Conservation (phyloP, 2,888 invertebrate genomes). For the Epirrhoe alternata region DNA sequence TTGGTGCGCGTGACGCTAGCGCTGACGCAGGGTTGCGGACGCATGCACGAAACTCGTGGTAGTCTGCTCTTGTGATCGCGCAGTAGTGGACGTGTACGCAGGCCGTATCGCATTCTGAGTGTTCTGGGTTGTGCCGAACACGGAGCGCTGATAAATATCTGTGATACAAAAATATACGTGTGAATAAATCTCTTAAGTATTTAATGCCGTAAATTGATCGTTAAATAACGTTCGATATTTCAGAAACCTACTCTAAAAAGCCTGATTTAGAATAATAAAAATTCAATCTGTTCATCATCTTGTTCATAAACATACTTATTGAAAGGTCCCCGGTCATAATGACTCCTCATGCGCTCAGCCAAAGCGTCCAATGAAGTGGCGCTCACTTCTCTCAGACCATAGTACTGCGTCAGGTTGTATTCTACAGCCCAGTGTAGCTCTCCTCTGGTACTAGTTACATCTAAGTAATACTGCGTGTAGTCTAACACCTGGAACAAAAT, state of each 20-base stretch:
- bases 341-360: conserved; percentile 91
- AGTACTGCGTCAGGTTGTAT: conserved; percentile 94
- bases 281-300: neutral
- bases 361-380: conserved; percentile 91
- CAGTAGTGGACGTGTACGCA: conserved; percentile 95
- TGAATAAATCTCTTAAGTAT: no score
- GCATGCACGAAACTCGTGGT: conserved; percentile 91
- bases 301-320: conserved; percentile 85
- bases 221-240: no score
- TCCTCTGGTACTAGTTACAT: conserved; percentile 89
- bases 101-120: conserved; percentile 87
- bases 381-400: conserved; percentile 91
- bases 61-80: conserved; percentile 94
- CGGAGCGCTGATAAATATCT: conserved; percentile 92
- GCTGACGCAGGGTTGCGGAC: conserved; percentile 92
- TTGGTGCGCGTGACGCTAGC: conserved; percentile 86
- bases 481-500: conserved; percentile 89
- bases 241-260: neutral
- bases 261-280: neutral
- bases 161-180: conserved; percentile 37
- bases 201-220: no score
- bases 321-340: conserved; percentile 88
- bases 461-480: conserved; percentile 96
- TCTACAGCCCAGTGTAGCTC: conserved; percentile 92
- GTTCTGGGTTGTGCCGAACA: conserved; percentile 86